Evolutionary conservation across 2,797 vertebrate species (phyloP), one percentile per base, ranked within the genome.

Genomic region (Mionectes olivaceus): DNA sequence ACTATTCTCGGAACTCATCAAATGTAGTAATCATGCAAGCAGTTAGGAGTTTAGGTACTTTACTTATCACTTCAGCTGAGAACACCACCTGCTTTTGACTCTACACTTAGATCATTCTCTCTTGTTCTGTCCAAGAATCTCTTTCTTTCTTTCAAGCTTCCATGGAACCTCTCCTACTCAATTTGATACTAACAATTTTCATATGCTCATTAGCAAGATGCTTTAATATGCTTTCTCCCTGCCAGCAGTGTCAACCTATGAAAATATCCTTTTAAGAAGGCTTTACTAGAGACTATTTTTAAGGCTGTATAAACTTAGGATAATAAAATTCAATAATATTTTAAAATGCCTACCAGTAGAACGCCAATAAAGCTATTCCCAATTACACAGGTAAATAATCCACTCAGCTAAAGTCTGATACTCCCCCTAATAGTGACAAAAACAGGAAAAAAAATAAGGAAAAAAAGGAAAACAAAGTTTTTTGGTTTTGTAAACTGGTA

Each of bases 61-160:
- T 22, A 41, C 35, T 70, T 25, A 57, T 9, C 9, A 52, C 76
- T 93, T 93, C 83, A 65, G 44, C 43, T 46, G 71, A 89, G 75
- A 94, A 64, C 56, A 93, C 57, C 64, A 87, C 78, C 79, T 93
- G 79, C n/a, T 92, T 86, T 43, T 83, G 44, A 87, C 33, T 93
- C 61, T 39, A 68, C 63, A 77, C 57, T 77, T 79, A 43, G 10
- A 77, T n/a, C 2, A 59, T 33, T 90, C 52, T 49, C 57, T 53
- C 50, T 68, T 52, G 37, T 37, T 82, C 50, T 39, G 13, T 43
- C 55, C 41, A 81, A 77, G 60, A 67, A 85, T 49, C 3, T 4
- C 44, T 33, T 78, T 46, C 39, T 39, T 90, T 75, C 75, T 84
- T 77, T 50, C 50, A 65, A 78, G 47, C 39, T 65, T 80, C 35